Conservation (phyloP, 1,140 invertebrate species). For the Drosophila leontia region DNA sequence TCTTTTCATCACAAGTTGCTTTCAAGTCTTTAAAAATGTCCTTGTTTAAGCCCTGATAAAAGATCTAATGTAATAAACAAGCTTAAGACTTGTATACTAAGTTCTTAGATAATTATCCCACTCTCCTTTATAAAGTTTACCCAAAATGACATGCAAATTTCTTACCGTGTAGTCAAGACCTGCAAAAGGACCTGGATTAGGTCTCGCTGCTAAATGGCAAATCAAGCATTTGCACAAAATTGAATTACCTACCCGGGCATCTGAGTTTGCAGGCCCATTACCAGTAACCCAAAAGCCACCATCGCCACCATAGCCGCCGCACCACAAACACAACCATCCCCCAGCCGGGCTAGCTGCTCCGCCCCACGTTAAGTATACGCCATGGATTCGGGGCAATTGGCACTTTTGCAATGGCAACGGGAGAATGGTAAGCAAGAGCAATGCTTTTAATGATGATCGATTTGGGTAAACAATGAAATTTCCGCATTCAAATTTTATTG, state of each 20-base stretch:
- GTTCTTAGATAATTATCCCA: background rate
- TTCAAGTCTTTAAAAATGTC: too few relatives aligned
- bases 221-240: slow-evolving; percentile 69
- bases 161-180: background rate
- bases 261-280: slow-evolving; percentile 43
- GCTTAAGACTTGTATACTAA: too few relatives aligned
- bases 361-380: slow-evolving; percentile 69
- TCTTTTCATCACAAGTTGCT: too few relatives aligned
- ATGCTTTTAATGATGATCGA: slow-evolving; percentile 81
- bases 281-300: slow-evolving; percentile 11
- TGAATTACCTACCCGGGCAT: slow-evolving; percentile 68
- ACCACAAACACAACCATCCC: slow-evolving; percentile 2
- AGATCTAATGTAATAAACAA: too few relatives aligned
- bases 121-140: background rate
- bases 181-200: slow-evolving; percentile 10
- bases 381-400: slow-evolving; percentile 71
- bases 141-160: background rate
- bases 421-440: slow-evolving; percentile 46
- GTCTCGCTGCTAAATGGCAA: slow-evolving; percentile 56
- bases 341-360: slow-evolving; percentile 5
- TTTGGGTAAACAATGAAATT: slow-evolving; percentile 82
- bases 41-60: too few relatives aligned
- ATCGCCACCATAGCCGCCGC: background rate
- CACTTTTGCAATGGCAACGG: slow-evolving; percentile 59
- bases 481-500: slow-evolving; percentile 82